Base-by-base conservation (phyloP, 2,888 invertebrate genomes). In the Tenthredo notha region DNA sequence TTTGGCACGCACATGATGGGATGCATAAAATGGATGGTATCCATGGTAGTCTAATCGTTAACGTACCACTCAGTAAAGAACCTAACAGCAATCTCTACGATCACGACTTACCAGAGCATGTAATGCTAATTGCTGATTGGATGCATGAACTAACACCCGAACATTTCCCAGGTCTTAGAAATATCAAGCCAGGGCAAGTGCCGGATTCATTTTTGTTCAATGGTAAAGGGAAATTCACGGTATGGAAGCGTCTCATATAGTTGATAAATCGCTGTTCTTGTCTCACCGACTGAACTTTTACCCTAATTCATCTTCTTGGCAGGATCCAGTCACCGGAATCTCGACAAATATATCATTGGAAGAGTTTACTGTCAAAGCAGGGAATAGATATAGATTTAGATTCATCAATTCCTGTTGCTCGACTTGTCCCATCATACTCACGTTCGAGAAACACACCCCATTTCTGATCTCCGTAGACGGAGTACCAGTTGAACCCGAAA, bases 141-240 rank as follows among this genome's bases (percentile, higher is more conserved):
- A 94, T 97, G 92, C 97, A 97, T 92, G 96, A 97, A 93, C 96
- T 97, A 88, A 96, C 97, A 1, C 95, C 96, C 72, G 97, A 97
- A 92, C 95, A 96, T 88, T 96, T 95, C 93, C 97, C 97, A 0
- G 97, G 97, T 87, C 95, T 97, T 91, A 94, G 97, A 83, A 96
- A 96, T 47, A 96, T 96, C 85, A 96, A 96, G 92, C 96, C 96
- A 50, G 97, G 97, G 10, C 97, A 97, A 93, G 96, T 96, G 92
- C 97, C 98, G 50, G 96, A 97, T 90, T 97, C 96, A 54, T 95
- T 98, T 85, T 94, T 98, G 85, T 96, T 98, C 89, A 98, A 98
- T 94, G 98, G 98, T 91, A 96, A 96, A 93, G 97, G 98, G 89
- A 97, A 97, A 92, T 97, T 97, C 94, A 95, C 96, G 93, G 92